Percentiles rank a stretch among this genome's conserved stretches.
Evolutionary conservation across 64 coral and sea anemone species (phyloP).

Genomic region (Montipora capricornis): DNA sequence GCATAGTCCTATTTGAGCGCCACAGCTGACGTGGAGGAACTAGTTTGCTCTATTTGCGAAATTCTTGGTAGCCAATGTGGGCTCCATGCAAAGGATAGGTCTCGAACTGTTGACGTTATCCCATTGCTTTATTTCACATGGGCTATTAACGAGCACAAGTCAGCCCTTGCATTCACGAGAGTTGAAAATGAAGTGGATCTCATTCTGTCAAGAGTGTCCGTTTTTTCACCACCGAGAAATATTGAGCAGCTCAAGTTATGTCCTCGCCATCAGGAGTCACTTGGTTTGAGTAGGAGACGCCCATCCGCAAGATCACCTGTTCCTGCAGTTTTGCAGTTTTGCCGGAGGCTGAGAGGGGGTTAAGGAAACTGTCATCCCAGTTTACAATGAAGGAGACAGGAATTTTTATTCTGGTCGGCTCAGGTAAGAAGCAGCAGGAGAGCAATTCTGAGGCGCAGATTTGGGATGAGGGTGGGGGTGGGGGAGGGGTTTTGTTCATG

Average conservation of each 20-base stretch:
- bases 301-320: slow-evolving; percentile 2
- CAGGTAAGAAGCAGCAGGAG: neutral
- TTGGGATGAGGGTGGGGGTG: neutral
- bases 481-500: no score
- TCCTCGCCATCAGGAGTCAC: slow-evolving; percentile 16
- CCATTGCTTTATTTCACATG: neutral
- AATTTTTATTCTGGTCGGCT: slow-evolving; percentile 9
- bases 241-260: slow-evolving; percentile 5
- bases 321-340: neutral
- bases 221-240: neutral
- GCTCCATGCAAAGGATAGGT: slow-evolving; percentile 3
- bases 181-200: slow-evolving; percentile 22
- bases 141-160: slow-evolving; percentile 6
- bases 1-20: neutral
- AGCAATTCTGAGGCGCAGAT: neutral
- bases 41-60: neutral
- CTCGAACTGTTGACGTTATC: neutral
- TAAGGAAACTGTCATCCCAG: slow-evolving; percentile 20
- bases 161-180: neutral
- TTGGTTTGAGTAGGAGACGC: slow-evolving; percentile 39
- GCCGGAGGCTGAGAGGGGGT: slow-evolving; percentile 25
- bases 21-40: neutral
- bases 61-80: slow-evolving; percentile 52
- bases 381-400: neutral
- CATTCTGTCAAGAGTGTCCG: slow-evolving; percentile 1